Evolutionary conservation across 1,140 invertebrate species (phyloP).

Genomic region (Drosophila kanapiae): DNA sequence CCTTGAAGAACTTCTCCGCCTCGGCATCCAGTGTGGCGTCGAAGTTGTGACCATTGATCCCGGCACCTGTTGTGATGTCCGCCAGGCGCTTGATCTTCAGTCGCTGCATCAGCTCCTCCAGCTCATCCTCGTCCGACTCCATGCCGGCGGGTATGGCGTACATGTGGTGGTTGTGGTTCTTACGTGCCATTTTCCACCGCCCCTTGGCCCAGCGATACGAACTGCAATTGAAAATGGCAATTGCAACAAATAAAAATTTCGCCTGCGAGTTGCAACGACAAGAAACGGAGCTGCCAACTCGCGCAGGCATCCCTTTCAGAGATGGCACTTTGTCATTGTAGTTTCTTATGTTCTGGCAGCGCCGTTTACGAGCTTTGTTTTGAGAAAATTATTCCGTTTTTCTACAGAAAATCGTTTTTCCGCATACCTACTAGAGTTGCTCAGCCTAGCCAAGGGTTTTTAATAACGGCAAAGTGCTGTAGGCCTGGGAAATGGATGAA

Average conservation of each 20-base stretch:
- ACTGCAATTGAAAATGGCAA: conserved; percentile 13
- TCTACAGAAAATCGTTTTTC: background rate
- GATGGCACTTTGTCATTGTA: background rate
- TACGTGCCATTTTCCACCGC: conserved; percentile 41
- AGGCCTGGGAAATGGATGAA: background rate
- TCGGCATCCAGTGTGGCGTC: conserved; percentile 68
- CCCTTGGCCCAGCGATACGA: conserved; percentile 5
- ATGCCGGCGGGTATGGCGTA: conserved; percentile 65
- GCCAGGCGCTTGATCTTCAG: conserved; percentile 79
- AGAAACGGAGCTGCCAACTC: conserved; percentile 21
- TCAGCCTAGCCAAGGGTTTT: background rate
- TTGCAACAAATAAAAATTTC: conserved; percentile 19
- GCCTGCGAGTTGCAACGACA: conserved; percentile 26
- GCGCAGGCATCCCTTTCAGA: background rate
- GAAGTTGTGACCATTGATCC: conserved; percentile 76
- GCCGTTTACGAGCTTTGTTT: background rate
- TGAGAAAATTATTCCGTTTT: background rate
- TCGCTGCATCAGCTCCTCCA: conserved; percentile 53
- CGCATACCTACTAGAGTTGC: too few species aligned
- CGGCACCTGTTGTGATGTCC: conserved; percentile 79
- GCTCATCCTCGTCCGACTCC: conserved; percentile 69
- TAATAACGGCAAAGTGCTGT: background rate
- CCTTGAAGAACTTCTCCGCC: conserved; percentile 62
- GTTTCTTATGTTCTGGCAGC: background rate
- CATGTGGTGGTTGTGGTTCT: conserved; percentile 4